These are phyloP conservation scores for Falco cherrug DNA, from an alignment of 2,797 vertebrate genomes.

Conservation along the genomic window DNA sequence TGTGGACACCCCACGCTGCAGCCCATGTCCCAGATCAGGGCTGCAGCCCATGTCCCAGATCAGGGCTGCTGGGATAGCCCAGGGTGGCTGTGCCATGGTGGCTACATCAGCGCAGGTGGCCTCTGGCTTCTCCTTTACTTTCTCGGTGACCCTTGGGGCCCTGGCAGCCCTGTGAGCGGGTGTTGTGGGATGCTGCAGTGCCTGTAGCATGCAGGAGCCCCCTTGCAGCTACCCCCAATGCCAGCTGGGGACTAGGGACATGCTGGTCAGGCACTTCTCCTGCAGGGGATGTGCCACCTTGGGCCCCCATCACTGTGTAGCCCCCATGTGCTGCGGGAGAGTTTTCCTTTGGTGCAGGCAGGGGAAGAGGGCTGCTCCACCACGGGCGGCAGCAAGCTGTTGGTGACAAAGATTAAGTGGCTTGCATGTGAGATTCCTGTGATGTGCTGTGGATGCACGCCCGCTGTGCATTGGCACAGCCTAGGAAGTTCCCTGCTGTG, in stretches of 20 bases:
- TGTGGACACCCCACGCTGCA: not conserved
- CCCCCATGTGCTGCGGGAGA: rapidly evolving
- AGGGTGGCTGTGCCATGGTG: not conserved
- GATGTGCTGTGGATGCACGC: rapidly evolving
- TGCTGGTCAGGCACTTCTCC: not conserved
- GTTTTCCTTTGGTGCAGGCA: not conserved
- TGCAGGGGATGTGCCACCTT: not conserved
- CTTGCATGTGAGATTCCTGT: rapidly evolving
- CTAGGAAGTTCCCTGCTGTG: not conserved
- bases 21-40: no score
- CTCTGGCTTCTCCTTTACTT: not conserved
- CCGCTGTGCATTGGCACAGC: not conserved
- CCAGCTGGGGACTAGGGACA: not conserved
- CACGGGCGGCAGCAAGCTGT: not conserved
- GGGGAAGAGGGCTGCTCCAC: not conserved
- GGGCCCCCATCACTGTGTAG: rapidly evolving
- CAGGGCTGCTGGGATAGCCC: not conserved
- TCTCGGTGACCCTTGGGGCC: rapidly evolving
- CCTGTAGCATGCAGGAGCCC: not conserved
- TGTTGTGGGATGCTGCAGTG: not conserved
- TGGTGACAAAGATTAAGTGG: not conserved
- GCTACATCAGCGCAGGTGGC: no score
- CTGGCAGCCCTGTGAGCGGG: rapidly evolving
- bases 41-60: no score
- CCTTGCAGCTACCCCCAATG: not conserved